Evolutionary conservation across 2,888 invertebrate genomes (phyloP), one percentile per base, ranked within the genome.

Genomic region (Pardosa pseudoannulata): DNA sequence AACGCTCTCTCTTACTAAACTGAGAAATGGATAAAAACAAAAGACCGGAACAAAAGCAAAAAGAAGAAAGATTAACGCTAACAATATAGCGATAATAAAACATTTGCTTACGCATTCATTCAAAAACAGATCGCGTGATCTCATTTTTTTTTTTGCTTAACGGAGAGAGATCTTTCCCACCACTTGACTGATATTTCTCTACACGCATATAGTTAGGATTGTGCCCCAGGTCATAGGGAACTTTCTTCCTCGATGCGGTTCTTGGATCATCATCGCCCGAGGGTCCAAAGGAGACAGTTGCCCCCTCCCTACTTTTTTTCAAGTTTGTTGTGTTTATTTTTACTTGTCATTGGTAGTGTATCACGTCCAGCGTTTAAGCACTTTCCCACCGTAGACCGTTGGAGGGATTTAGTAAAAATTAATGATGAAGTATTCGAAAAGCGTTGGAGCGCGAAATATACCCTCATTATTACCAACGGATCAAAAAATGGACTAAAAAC

Each of bases 181-280:
- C 74, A 81, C 36, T 62, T 56, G n/a, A 46, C 39, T 68, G 74
- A 81, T 74, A 68, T 73, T 81, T 81, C 39, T 23, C 32, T 62
- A 65, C 81, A 81, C 82, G 82, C 75, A 70, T 64, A n/a, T 46
- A 46, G 13, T 13, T 19, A 39, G 46, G 23, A 41, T 46, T 72
- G 27, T 32, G 75, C 82, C 82, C 62, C 32, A 56, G 82, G 82
- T 82, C 82, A 82, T 32, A 82, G 82, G 82, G 82, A 82, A 82
- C 70, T 50, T 79, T 79, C 41, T 75, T 19, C 46, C 56, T 50
- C 79, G 31, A 19, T 78, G 68, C 36, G 62, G 28, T 71, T 56
- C 62, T 79, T 36, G 68, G 62, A 64, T 56, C 79, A 71, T 62
- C 71, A 36, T 39, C 13, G 70, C 70, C 56, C 16, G n/a, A 68